phyloP scores from a whole-genome alignment of 2,888 invertebrate species.

The Eupelmus urozonus region DNA sequence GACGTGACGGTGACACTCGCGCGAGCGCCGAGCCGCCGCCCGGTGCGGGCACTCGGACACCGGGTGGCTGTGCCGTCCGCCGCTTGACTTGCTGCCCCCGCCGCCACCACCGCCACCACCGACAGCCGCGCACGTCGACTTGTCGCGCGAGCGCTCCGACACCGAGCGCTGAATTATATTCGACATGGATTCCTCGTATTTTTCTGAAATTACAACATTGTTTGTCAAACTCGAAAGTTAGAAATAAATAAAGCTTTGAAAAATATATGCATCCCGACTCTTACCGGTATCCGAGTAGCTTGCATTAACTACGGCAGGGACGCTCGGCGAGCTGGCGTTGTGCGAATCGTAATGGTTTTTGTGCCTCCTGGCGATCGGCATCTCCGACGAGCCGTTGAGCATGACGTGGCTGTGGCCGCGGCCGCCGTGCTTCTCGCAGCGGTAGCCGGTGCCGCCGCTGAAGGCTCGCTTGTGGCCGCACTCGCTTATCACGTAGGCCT shows the following conservation, averaged over 20 bases:
- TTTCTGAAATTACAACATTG: conserved; percentile 72
- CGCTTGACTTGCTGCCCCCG: conserved; percentile 57
- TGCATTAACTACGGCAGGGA: conserved; percentile 71
- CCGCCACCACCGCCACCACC: conserved; percentile 16
- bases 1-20: conserved; percentile 67
- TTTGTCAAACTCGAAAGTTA: conserved; percentile 2
- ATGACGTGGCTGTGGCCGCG: conserved; percentile 66
- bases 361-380: conserved; percentile 65
- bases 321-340: conserved; percentile 74
- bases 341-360: conserved; percentile 69
- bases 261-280: background rate
- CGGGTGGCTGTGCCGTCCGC: conserved; percentile 59
- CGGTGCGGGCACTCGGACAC: conserved; percentile 72
- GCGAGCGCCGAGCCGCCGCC: conserved; percentile 65
- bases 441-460: conserved; percentile 70
- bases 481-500: conserved; percentile 71
- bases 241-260: background rate
- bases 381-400: conserved; percentile 71
- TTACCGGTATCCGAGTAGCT: conserved; percentile 73
- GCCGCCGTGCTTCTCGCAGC: conserved; percentile 74
- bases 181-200: conserved; percentile 71
- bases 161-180: conserved; percentile 78
- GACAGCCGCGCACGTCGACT: conserved; percentile 60
- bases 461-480: conserved; percentile 71
- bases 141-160: conserved; percentile 77